These are phyloP conservation scores for Ctenosaura bakeri DNA, from an alignment of 2,797 vertebrate genomes.

Conservation along the genomic window DNA sequence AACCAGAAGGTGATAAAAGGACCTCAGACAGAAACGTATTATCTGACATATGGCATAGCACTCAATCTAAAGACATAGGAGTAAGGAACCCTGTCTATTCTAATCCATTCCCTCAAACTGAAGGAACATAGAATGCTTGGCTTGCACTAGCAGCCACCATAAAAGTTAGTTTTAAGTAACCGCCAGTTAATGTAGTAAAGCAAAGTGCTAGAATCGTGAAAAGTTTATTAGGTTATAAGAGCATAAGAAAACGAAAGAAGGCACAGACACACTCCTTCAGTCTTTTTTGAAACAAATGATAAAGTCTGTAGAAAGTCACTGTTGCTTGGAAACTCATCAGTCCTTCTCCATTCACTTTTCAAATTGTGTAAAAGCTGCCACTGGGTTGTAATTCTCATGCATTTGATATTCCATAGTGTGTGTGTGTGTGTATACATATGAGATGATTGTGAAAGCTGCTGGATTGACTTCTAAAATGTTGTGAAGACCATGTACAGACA, in stretches of 20 bases:
- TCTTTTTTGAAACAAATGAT: background rate
- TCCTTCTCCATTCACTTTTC: background rate
- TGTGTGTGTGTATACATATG: background rate
- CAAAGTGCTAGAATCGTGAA: too few relatives aligned
- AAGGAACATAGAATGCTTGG: background rate
- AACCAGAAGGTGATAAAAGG: too few relatives aligned
- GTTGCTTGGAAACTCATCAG: background rate
- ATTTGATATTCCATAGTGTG: background rate
- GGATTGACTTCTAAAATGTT: background rate
- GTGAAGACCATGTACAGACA: background rate
- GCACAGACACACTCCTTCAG: background rate
- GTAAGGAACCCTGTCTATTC: too few relatives aligned
- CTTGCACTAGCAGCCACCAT: background rate
- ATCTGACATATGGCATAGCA: too few relatives aligned
- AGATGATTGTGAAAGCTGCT: background rate
- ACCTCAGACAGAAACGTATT: too few relatives aligned
- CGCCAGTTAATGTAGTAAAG: too few relatives aligned
- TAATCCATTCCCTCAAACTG: too few relatives aligned
- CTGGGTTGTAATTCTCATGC: background rate
- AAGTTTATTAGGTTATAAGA: background rate
- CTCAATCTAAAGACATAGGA: too few relatives aligned
- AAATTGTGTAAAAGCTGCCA: background rate
- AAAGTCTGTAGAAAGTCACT: background rate
- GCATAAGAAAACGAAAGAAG: background rate
- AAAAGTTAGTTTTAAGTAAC: background rate